A percentile compares a stretch with the other conserved stretches of the same genome.
Evolutionary conservation across 2,113 vertebrate genomes (phyloP).

Genomic region (Oplegnathus fasciatus): DNA sequence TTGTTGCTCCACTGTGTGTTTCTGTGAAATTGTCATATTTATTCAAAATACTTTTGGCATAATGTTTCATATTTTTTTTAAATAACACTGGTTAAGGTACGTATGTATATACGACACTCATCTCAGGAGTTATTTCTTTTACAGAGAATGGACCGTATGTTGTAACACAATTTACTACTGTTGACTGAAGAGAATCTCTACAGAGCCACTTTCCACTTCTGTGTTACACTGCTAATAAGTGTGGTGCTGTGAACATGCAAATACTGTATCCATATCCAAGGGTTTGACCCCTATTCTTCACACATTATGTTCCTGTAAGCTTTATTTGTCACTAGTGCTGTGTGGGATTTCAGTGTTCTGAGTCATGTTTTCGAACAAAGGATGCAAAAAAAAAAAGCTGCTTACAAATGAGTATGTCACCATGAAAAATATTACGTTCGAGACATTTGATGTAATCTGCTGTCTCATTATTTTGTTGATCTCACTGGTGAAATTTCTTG

Average conservation of each 20-base stretch:
- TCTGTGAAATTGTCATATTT: slow-evolving; percentile 39
- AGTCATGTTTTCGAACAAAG: slow-evolving; percentile 54
- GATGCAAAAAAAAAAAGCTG: slow-evolving; percentile 58
- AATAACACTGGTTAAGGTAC: slow-evolving; percentile 42
- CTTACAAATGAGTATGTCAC: slow-evolving; percentile 55
- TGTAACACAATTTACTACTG: slow-evolving; percentile 54
- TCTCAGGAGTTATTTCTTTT: slow-evolving; percentile 71
- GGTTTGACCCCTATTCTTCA: slow-evolving; percentile 37
- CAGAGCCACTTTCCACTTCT: slow-evolving; percentile 49
- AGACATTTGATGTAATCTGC: slow-evolving; percentile 40
- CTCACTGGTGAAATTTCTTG: slow-evolving; percentile 59
- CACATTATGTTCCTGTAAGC: slow-evolving; percentile 51
- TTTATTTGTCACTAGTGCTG: slow-evolving; percentile 61
- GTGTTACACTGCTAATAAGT: slow-evolving; percentile 61
- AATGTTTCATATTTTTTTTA: not conserved
- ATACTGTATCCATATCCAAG: slow-evolving; percentile 42
- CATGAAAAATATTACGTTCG: slow-evolving; percentile 18
- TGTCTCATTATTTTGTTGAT: slow-evolving; percentile 38
- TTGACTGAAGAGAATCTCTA: slow-evolving; percentile 44
- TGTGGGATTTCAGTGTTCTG: slow-evolving; percentile 60
- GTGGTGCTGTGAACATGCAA: slow-evolving; percentile 67
- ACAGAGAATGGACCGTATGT: slow-evolving; percentile 32
- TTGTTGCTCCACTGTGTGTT: slow-evolving; percentile 42
- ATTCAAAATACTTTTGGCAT: slow-evolving; percentile 28
- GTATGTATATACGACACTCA: slow-evolving; percentile 46